Evolutionary conservation across 53 echinoderm and acorn worm species (phyloP), one percentile per base, ranked within the genome.

Genomic region (Henricia sp.): DNA sequence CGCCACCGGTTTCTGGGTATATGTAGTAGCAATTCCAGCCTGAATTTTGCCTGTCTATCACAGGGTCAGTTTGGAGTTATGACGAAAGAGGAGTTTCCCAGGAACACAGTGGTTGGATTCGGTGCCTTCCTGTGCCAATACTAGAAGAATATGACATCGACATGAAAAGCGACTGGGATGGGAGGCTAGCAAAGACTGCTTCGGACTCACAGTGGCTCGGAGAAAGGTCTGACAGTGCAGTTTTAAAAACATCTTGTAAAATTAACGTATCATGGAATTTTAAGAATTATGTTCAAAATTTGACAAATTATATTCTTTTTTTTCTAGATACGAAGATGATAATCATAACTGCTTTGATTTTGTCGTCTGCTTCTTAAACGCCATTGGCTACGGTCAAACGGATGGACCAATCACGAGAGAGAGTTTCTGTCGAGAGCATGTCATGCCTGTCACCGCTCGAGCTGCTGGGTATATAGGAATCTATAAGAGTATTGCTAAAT

Each of bases 301-400:
- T 24, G 0, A 58, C 29, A 0, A 1, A 68, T 42, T 68, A 33
- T 33, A 28, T 48, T 16, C 14, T 28, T 17, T 58, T 74, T 2
- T 35, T 85, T 44, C 14, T 73, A 96, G 96, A 54, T 96, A 96
- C 69, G 52, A 89, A n/a, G 89, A 91, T 0, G 68, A 75, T 1
- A 19, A 39, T 21, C 87, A 93, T 83, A 96, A 96, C 76, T 96
- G 96, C 67, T 93, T 93, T 85, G 96, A 96, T 55, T 93, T 96
- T 85, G 96, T 93, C 17, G 87, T 96, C 17, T 71, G 62, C 38
- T 96, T 96, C 83, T 82, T 96, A 29, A 93, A 96, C 30, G 86
- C 64, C 20, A 82, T 93, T 41, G 75, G 84, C 12, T 96, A 89
- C 76, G 89, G 88, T 55, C 68, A 83, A 14, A 55, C 43, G 54